These are phyloP conservation scores for Gortyna flavago DNA, from an alignment of 2,888 invertebrate species.

Conservation along the genomic window DNA sequence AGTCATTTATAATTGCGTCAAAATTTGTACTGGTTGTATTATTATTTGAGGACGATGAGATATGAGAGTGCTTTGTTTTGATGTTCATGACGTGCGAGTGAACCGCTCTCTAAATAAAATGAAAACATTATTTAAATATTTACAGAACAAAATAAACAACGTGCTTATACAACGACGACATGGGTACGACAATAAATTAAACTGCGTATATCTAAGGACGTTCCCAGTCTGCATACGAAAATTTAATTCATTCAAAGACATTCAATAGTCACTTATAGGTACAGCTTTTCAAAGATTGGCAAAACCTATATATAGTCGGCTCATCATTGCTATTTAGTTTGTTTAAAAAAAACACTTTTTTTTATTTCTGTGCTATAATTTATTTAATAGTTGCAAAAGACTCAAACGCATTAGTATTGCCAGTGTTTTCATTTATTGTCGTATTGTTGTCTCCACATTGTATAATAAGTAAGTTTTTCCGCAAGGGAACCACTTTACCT, in stretches of 20 bases:
- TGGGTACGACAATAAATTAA: not conserved
- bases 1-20: conserved; percentile 79
- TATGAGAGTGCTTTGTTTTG: conserved; percentile 70
- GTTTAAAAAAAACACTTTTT: not conserved
- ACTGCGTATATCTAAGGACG: not conserved
- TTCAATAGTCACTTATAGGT: not conserved
- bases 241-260: not conserved
- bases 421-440: not conserved
- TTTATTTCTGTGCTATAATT: not conserved
- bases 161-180: not conserved
- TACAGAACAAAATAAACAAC: conserved; percentile 32
- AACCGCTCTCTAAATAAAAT: conserved; percentile 79
- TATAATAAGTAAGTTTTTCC: not conserved
- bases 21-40: conserved; percentile 67
- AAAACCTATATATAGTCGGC: not conserved
- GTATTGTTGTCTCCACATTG: not conserved
- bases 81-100: conserved; percentile 76
- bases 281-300: not conserved
- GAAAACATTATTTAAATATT: conserved; percentile 62
- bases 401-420: not conserved
- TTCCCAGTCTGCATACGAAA: no score
- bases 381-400: not conserved
- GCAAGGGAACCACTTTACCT: conserved; percentile 86
- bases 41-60: conserved; percentile 66
- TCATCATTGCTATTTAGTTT: not conserved